A percentile compares a stretch with the other conserved stretches of the same genome.
Conservation (phyloP, 2,113 vertebrate genomes). For the Drymodes brunneopygia region DNA sequence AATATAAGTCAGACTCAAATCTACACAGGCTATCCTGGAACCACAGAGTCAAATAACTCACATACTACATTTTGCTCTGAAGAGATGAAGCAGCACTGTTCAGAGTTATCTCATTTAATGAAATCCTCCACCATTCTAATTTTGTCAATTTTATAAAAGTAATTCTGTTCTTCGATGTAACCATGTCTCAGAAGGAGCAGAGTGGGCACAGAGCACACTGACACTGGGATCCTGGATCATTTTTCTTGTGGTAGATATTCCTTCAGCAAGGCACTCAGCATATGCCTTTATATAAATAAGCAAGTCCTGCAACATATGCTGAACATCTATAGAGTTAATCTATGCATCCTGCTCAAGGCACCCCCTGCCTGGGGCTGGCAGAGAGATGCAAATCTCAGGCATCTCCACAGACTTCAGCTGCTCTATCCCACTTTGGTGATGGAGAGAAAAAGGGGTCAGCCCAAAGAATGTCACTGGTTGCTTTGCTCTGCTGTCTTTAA, state of each 20-base stretch:
- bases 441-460: neutral
- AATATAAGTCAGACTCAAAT: neutral
- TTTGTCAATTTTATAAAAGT: neutral
- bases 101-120: neutral
- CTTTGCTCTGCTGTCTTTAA: neutral
- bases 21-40: neutral
- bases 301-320: neutral
- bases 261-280: neutral
- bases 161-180: neutral
- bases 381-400: neutral
- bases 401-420: neutral
- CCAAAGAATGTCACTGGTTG: neutral
- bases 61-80: neutral
- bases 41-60: neutral
- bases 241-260: neutral
- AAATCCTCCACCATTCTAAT: neutral
- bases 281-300: neutral
- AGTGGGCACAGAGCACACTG: neutral
- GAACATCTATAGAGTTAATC: neutral
- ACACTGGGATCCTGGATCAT: neutral
- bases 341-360: neutral
- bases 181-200: neutral
- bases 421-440: neutral
- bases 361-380: neutral
- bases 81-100: neutral